A percentile compares a stretch with the other conserved stretches of the same genome.
Conservation (phyloP, 2,888 invertebrate species). For the Epirrhoe tristata region DNA sequence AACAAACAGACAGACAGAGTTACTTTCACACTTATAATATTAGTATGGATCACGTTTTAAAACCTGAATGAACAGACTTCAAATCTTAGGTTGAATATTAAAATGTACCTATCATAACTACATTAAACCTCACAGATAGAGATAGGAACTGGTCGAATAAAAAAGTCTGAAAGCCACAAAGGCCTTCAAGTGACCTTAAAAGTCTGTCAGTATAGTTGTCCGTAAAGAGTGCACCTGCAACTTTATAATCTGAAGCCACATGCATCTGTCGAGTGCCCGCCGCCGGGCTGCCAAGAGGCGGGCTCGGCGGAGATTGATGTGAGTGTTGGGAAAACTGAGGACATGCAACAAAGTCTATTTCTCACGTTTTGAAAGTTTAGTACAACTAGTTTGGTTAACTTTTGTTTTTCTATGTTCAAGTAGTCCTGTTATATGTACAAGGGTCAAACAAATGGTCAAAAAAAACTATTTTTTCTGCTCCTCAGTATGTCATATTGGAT, state of each 20-base stretch:
- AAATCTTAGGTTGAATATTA: too few relatives aligned
- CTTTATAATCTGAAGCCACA: slow-evolving; percentile 6
- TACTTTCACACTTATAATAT: too few relatives aligned
- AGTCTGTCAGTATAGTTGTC: not conserved
- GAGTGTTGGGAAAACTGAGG: slow-evolving; percentile 7
- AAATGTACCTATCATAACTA: too few relatives aligned
- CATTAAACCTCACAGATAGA: too few relatives aligned
- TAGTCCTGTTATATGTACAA: too few relatives aligned
- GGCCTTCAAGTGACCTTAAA: not conserved
- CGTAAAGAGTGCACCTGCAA: not conserved
- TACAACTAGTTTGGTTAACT: not conserved
- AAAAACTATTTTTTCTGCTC: not conserved
- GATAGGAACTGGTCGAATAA: too few relatives aligned
- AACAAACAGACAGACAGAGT: too few relatives aligned
- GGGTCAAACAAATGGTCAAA: not conserved
- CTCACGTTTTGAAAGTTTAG: not conserved
- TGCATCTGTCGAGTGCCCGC: slow-evolving; percentile 22
- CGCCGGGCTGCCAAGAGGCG: slow-evolving; percentile 34
- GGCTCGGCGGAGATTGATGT: slow-evolving; percentile 29
- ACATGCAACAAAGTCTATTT: not conserved
- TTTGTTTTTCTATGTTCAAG: not conserved
- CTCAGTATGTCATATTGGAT: not conserved
- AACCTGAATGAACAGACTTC: too few relatives aligned
- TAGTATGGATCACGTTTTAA: too few relatives aligned
- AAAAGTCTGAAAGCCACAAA: not conserved